phyloP scores from a whole-genome alignment of 1,140 invertebrate species.

The Mylabris phalerata region DNA sequence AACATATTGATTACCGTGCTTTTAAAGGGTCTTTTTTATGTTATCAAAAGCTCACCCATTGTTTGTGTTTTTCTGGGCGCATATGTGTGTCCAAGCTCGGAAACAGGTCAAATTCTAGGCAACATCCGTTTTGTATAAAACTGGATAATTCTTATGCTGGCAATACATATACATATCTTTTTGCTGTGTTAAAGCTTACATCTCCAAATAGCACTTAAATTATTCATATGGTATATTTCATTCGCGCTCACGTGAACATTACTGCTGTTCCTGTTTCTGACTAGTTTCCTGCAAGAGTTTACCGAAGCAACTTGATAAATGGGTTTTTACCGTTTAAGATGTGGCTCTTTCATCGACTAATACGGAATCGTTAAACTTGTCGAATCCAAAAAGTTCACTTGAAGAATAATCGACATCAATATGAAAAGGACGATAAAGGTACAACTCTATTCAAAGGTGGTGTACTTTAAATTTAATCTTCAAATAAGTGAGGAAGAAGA shows the following conservation, averaged over 20 bases:
- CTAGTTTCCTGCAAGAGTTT: neutral
- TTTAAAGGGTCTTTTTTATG: neutral
- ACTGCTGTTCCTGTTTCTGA: slow-evolving; percentile 14
- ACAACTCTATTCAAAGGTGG: no score
- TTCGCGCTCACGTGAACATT: slow-evolving; percentile 21
- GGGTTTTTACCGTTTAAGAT: no score
- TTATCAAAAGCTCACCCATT: neutral
- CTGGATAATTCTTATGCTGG: slow-evolving; percentile 18
- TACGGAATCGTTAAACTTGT: no score
- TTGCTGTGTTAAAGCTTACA: slow-evolving; percentile 15
- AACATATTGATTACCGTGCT: neutral
- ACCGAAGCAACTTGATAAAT: neutral
- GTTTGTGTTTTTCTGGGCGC: no score
- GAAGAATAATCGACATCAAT: no score
- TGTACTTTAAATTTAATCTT: neutral
- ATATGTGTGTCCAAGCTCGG: no score
- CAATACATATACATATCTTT: slow-evolving; percentile 1
- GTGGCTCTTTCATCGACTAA: no score
- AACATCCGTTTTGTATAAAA: slow-evolving; percentile 3
- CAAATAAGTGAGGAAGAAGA: neutral
- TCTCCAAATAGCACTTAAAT: slow-evolving; percentile 27
- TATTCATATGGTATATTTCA: slow-evolving; percentile 32
- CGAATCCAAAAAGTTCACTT: no score
- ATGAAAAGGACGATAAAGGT: no score
- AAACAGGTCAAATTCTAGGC: no score